These are phyloP conservation scores for Drosophila oshimai DNA, from an alignment of 1,140 invertebrate genomes.

Conservation along the genomic window DNA sequence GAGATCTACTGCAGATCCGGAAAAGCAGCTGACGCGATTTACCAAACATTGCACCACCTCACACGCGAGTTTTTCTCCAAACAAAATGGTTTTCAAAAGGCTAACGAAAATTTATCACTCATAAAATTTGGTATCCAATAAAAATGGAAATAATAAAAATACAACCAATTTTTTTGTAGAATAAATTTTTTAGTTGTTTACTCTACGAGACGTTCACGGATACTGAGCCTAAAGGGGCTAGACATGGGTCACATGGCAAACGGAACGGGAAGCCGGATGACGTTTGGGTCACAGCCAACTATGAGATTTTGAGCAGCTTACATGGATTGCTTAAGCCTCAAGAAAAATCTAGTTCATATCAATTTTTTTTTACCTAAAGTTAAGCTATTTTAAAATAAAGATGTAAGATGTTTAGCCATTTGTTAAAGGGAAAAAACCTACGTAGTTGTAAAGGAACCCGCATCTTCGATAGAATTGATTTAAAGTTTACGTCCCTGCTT, in stretches of 20 bases:
- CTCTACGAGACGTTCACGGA: conserved; percentile 35
- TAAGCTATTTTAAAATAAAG: no score
- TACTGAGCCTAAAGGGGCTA: conserved; percentile 10
- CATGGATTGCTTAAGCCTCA: not conserved
- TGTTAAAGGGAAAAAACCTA: no score
- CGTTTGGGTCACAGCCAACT: conserved; percentile 24
- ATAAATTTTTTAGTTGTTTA: conserved; percentile 45
- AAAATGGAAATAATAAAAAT: not conserved
- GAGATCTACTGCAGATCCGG: not conserved
- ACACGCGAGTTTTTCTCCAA: not conserved
- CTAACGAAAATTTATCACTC: conserved; percentile 6
- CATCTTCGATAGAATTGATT: no score
- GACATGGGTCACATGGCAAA: not conserved
- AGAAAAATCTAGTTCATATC: no score
- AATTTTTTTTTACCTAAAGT: no score
- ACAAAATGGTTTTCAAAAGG: not conserved
- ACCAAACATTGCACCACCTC: conserved; percentile 35
- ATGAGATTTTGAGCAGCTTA: not conserved
- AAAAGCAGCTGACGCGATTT: conserved; percentile 42
- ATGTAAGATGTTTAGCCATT: no score
- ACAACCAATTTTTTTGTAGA: conserved; percentile 32
- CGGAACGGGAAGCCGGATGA: not conserved
- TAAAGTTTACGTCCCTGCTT: no score
- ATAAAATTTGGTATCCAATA: conserved; percentile 18
- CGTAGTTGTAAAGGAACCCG: no score